phyloP scores from a whole-genome alignment of 2,888 invertebrate genomes.

The Hemistola chrysoprasaria region DNA sequence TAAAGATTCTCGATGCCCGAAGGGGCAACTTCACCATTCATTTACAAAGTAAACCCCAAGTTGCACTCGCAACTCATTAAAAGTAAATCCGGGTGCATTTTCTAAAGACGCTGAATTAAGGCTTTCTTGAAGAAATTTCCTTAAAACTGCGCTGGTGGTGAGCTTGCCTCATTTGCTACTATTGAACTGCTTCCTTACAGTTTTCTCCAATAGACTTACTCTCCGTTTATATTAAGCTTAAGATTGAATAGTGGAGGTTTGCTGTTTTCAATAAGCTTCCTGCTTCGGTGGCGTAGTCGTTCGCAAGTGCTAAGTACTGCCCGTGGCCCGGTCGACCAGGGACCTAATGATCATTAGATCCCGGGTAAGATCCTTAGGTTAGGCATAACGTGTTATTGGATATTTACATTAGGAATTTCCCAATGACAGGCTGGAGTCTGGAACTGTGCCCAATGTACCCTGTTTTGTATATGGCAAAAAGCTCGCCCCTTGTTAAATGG shows the following conservation, averaged over 20 bases:
- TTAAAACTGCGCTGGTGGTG: constrained; percentile 67
- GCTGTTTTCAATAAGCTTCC: too few species aligned
- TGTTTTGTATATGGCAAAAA: too few species aligned
- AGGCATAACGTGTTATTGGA: too few species aligned
- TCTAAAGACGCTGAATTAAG: constrained; percentile 77
- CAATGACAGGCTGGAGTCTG: too few species aligned
- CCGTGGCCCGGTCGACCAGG: too few species aligned
- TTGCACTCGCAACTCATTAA: constrained; percentile 78
- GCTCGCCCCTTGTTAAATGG: too few species aligned
- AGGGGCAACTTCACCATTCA: constrained; percentile 52
- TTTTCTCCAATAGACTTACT: constrained; percentile 55
- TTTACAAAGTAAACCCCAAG: constrained; percentile 73
- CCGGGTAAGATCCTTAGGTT: too few species aligned
- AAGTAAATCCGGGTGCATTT: constrained; percentile 78
- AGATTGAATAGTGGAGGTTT: constrained; percentile 44
- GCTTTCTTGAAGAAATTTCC: constrained; percentile 71
- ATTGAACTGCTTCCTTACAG: constrained; percentile 61
- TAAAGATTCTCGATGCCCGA: constrained; percentile 42
- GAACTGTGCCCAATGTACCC: too few species aligned
- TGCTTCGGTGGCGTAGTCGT: too few species aligned
- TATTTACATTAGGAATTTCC: too few species aligned
- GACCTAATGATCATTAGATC: too few species aligned
- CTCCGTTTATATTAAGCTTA: constrained; percentile 60
- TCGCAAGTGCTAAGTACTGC: too few species aligned
- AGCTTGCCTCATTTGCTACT: constrained; percentile 77